Percentiles rank a stretch among this genome's conserved stretches.
Conservation (phyloP, 2,113 vertebrate species). For the Ibidorhyncha struthersii region DNA sequence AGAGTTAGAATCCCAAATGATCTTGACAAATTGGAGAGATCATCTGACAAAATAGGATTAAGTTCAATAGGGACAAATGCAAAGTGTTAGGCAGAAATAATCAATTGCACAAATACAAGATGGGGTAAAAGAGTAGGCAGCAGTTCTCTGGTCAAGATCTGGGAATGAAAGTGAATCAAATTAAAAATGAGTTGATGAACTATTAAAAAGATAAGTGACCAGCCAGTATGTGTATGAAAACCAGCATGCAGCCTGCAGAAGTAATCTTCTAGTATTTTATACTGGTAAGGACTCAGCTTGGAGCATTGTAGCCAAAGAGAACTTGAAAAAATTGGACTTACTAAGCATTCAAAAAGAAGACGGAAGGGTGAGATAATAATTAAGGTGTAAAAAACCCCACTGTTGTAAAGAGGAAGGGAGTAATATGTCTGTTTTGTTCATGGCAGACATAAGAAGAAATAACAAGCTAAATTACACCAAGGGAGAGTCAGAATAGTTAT, state of each 20-base stretch:
- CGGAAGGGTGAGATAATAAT: background rate
- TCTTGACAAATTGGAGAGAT: conserved; percentile 40
- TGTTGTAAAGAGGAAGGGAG: background rate
- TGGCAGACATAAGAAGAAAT: background rate
- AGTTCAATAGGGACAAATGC: background rate
- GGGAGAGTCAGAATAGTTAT: background rate
- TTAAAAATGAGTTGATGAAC: background rate
- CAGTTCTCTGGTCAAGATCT: background rate
- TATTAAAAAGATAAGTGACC: conserved; percentile 5
- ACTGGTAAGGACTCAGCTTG: background rate
- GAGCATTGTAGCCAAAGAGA: background rate
- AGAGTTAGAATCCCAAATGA: conserved; percentile 45
- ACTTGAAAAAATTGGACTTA: background rate
- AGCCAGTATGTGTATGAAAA: background rate
- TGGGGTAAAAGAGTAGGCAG: background rate
- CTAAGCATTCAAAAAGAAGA: background rate
- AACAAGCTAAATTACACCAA: background rate
- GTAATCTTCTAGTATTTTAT: background rate
- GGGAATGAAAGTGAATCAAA: background rate
- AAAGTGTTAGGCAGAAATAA: conserved; percentile 34
- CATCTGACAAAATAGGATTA: conserved; percentile 35
- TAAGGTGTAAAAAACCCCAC: background rate
- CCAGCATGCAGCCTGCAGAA: background rate
- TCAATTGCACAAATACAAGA: conserved; percentile 8
- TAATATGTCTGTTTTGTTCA: background rate